Evolutionary conservation across 2,888 invertebrate genomes (phyloP), one percentile per base, ranked within the genome.

Genomic region (Autographa pulchrina): DNA sequence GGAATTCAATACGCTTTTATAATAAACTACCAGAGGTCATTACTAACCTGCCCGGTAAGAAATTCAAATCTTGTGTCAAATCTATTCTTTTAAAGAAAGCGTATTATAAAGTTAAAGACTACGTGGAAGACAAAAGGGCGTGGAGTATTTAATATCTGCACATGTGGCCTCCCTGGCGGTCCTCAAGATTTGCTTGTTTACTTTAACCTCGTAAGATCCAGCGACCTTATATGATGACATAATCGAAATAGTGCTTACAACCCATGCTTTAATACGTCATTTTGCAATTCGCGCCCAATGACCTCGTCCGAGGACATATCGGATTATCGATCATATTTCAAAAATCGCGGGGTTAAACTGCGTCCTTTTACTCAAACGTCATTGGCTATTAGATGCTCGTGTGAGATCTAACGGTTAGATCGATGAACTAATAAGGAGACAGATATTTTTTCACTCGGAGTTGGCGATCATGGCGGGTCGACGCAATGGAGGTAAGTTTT

Each of bases 401-500:
- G 35, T 32, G 35, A 60, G 60, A 60, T 60, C 16, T 60, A 60
- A 38, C 35, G 60, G 35, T 60, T 35, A 35, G 43, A 43, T 43
- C 43, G 43, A 43, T 43, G 43, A 43, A 43, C 43, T 16, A 43
- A 43, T 43, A 43, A 43, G 43, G 43, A 43, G 43, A 43, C 43
- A 43, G 43, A 43, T 16, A 43, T 43, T 43, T 43, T 43, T 43
- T 16, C 43, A 43, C 16, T 43, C 43, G 43, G 43, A 16, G 43
- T 43, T 43, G 43, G 43, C 43, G 43, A 16, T 43, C 43, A 43
- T 43, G 43, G 43, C 43, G 43, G 43, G 43, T 43, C 43, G 43
- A 43, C 43, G 60, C 35, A 60, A 60, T 60, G 35, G 18, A 60
- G 60, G 60, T 60, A 60, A 60, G 60, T 43, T 60, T 60, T 60